Conservation (phyloP, 2,888 invertebrate genomes). For the Amphipyra berbera region DNA sequence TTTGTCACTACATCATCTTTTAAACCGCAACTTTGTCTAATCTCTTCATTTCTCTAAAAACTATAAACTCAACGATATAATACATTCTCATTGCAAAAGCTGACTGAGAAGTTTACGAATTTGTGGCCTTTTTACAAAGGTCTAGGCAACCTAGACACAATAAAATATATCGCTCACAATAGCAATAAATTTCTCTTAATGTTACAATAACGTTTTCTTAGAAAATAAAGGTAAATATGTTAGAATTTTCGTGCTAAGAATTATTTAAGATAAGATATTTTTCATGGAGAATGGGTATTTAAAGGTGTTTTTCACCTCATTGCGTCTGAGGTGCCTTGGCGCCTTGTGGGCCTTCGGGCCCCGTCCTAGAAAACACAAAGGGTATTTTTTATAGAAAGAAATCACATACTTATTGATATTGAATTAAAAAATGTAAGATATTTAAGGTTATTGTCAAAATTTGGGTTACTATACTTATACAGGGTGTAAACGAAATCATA, state of each 20-base stretch:
- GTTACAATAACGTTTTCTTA: constrained; percentile 27
- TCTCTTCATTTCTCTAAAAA: no score
- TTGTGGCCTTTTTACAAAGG: constrained; percentile 1
- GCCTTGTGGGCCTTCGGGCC: no score
- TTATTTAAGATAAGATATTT: not conserved
- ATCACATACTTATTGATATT: no score
- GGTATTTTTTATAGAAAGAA: no score
- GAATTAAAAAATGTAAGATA: no score
- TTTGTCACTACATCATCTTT: no score
- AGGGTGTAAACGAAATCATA: no score
- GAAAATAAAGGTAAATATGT: constrained; percentile 18
- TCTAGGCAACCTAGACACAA: not conserved
- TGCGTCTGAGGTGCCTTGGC: not conserved
- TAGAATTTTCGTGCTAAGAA: constrained; percentile 6
- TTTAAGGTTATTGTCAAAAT: no score
- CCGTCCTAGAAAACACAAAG: no score
- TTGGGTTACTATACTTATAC: no score
- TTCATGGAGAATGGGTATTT: not conserved
- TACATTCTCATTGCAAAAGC: constrained; percentile 16
- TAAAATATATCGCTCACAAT: constrained; percentile 12
- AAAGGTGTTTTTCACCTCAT: not conserved
- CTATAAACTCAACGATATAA: not conserved
- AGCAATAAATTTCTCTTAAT: constrained; percentile 6
- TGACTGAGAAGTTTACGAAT: not conserved
- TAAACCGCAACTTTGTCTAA: no score